Evolutionary conservation across 2,113 vertebrate species (phyloP), one percentile per base, ranked within the genome.

Genomic region (Mandrillus leucophaeus): DNA sequence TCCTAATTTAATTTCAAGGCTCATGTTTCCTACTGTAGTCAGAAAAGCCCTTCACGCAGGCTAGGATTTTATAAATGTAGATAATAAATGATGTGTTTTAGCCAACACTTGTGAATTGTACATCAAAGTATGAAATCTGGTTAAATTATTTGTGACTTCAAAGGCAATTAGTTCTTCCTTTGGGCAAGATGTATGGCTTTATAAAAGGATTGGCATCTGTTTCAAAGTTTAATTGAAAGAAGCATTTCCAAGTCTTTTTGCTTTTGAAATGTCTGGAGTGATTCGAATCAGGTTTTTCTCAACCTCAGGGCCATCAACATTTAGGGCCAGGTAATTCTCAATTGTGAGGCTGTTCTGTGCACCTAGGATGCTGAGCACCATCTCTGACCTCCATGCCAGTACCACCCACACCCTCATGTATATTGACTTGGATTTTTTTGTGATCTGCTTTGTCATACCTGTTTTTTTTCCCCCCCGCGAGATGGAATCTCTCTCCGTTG

Each of bases 71-170:
- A 76, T 89, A 83, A 82, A 61, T 59, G 73, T 35, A 38, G 95
- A 57, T 78, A 83, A 92, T 59, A 89, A 78, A 87, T 92, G 76
- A 92, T 75, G 78, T 79, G 93, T 55, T 79, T 93, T 73, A 96
- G 59, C 95, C 50, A 17, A 57, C 83, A 75, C 87, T 73, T 0
- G 23, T 87, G 91, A 87, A 57, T 70, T 50, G 91, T n/a, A 95
- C 93, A 90, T 95, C 88, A 95, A 75, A 97, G 93, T 73, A 35
- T 84, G 95, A 95, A 90, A 93, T 97, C 96, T 93, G 92, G 96
- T 95, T 92, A 76, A 90, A 93, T 97, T 96, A 90, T 98, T 97
- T 92, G 96, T 93, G 91, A 97, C 93, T 98, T 97, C 91, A 97
- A 88, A 97, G 97, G 80, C 81, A 76, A 45, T 96, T 97, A 80